These are phyloP conservation scores for Morpho helenor DNA, from an alignment of 2,888 invertebrate genomes.

Conservation along the genomic window DNA sequence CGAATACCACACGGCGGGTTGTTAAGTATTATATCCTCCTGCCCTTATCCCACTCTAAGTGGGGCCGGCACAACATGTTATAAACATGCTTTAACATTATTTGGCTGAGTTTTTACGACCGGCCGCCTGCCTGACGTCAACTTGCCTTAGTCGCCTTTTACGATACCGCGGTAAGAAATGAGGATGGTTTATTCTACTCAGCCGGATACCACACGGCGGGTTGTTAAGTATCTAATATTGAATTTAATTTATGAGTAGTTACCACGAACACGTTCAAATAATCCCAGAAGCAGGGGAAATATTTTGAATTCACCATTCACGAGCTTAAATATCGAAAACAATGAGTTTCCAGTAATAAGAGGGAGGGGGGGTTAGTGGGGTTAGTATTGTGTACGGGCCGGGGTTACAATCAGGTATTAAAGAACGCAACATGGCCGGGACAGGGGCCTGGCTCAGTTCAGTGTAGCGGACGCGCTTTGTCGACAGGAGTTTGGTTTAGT, in stretches of 20 bases:
- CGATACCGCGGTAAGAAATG: no score
- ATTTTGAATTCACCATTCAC: constrained; percentile 48
- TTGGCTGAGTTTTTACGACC: no score
- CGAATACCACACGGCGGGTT: no score
- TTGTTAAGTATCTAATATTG: background rate
- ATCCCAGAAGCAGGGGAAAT: constrained; percentile 37
- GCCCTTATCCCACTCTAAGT: no score
- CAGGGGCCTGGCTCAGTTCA: constrained; percentile 59
- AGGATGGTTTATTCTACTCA: no score
- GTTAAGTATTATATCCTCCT: no score
- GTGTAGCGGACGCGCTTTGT: constrained; percentile 61
- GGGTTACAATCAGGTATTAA: constrained; percentile 56
- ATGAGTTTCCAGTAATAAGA: constrained; percentile 71
- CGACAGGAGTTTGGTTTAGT: constrained; percentile 55
- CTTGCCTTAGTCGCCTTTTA: no score
- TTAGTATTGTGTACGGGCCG: constrained; percentile 44
- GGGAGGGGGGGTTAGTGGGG: constrained; percentile 61
- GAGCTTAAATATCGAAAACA: constrained; percentile 72
- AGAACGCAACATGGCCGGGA: constrained; percentile 51
- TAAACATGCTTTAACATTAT: no score
- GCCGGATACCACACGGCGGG: no score
- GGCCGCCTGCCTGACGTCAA: no score
- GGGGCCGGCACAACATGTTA: no score
- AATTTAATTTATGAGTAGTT: background rate
- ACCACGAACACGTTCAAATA: constrained; percentile 29